These are phyloP conservation scores for Sylvilagus bachmani DNA, from an alignment of 2,113 vertebrate species.

Conservation along the genomic window DNA sequence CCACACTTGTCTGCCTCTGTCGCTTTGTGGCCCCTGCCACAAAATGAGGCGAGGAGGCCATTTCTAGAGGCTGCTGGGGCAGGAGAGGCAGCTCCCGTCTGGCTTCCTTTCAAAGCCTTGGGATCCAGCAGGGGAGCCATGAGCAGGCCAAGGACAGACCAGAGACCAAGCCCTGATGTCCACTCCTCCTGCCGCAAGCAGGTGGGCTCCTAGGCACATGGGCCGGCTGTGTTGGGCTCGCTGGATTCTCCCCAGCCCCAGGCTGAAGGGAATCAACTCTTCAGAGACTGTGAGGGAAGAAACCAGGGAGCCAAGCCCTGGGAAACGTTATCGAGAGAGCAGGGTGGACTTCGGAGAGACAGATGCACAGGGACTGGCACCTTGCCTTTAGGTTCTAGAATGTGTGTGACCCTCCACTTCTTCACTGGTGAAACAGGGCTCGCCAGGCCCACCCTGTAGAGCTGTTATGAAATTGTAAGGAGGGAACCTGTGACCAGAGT, in stretches of 20 bases:
- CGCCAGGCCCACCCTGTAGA: not conserved
- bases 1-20: not conserved
- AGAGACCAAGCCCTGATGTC: not conserved
- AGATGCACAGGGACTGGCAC: not conserved
- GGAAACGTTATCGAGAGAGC: not conserved
- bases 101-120: not conserved
- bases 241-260: not conserved
- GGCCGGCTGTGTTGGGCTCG: not conserved
- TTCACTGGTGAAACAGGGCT: not conserved
- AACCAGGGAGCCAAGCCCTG: not conserved
- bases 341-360: not conserved
- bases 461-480: not conserved
- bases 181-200: not conserved
- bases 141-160: conserved; percentile 10
- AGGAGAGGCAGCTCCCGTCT: not conserved
- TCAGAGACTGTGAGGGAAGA: not conserved
- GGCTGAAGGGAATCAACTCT: not conserved
- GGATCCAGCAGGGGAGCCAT: not conserved
- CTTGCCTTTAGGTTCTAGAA: not conserved
- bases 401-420: not conserved
- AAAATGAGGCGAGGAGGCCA: not conserved
- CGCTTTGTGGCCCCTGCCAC: conserved; percentile 1
- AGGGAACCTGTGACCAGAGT: not conserved
- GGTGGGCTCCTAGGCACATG: not conserved
- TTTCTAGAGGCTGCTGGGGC: not conserved